Conservation (phyloP, 2,797 vertebrate species). For the Myotis myotis region DNA sequence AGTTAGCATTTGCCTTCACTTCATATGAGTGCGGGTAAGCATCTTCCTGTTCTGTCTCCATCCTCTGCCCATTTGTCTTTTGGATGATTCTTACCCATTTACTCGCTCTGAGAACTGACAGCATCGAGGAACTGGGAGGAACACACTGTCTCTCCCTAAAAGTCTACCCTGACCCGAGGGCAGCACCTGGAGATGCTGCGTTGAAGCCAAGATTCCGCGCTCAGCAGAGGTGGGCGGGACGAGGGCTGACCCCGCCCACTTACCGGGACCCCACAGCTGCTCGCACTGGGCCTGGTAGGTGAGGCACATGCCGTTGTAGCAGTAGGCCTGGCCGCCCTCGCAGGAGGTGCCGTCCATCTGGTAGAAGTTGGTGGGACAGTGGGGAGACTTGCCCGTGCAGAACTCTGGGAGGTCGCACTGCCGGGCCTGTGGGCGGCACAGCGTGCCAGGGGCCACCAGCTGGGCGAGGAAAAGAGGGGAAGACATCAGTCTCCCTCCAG, state of each 20-base stretch:
- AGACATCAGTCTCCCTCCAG: neutral
- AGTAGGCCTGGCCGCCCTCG: slow-evolving; percentile 89
- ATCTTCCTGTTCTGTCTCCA: neutral
- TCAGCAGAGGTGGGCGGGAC: accelerated
- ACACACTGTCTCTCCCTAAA: neutral
- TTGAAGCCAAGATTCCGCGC: neutral
- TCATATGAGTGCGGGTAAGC: neutral
- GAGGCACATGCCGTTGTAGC: slow-evolving; percentile 98
- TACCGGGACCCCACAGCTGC: slow-evolving; percentile 95
- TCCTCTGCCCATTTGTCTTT: neutral
- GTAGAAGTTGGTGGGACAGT: slow-evolving; percentile 96
- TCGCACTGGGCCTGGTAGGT: slow-evolving; percentile 94
- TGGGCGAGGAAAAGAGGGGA: slow-evolving; percentile 68
- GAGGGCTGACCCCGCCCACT: slow-evolving; percentile 37
- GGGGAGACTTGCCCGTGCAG: slow-evolving; percentile 92
- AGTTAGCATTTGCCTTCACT: neutral
- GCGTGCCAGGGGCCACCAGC: slow-evolving; percentile 91
- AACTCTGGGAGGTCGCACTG: slow-evolving; percentile 95
- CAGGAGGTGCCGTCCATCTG: slow-evolving; percentile 92
- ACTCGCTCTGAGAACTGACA: neutral
- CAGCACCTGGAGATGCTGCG: neutral
- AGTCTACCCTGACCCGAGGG: neutral
- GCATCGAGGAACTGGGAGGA: neutral
- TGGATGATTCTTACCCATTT: neutral
- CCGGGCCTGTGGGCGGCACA: slow-evolving; percentile 89